Conservation (phyloP, 2,888 invertebrate genomes). For the Philhelius pedissequus region DNA sequence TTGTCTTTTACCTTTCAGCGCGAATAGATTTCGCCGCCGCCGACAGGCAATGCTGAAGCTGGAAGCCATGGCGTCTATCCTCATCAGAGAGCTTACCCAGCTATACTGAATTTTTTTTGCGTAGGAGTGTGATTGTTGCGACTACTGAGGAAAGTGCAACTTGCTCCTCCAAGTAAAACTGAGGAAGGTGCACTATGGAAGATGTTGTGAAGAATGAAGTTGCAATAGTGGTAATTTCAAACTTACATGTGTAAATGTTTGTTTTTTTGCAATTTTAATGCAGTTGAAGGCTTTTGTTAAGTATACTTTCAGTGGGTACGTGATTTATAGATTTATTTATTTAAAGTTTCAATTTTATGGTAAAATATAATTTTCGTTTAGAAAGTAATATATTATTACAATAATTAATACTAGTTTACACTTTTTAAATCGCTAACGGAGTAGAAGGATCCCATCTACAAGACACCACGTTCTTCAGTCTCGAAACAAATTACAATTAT, state of each 20-base stretch:
- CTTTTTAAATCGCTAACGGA: too few species aligned
- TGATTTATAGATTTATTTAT: too few species aligned
- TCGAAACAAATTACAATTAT: too few species aligned
- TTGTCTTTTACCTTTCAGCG: constrained; percentile 15
- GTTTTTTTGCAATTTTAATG: background rate
- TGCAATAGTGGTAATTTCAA: background rate
- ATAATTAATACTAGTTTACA: too few species aligned
- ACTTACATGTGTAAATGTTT: background rate
- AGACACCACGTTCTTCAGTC: too few species aligned
- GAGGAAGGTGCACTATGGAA: background rate
- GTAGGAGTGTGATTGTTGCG: background rate
- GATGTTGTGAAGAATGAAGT: background rate
- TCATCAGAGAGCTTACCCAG: background rate
- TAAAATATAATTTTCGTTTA: too few species aligned
- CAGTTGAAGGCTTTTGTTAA: background rate
- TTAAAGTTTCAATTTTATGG: too few species aligned
- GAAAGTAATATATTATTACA: too few species aligned
- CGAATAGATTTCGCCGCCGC: constrained; percentile 15
- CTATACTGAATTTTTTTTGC: background rate
- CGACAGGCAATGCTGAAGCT: background rate
- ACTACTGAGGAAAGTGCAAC: background rate
- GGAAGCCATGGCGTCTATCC: background rate
- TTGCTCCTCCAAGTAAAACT: background rate
- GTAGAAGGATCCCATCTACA: too few species aligned
- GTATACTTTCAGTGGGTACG: too few species aligned